Evolutionary conservation across 2,888 invertebrate genomes (phyloP), one percentile per base, ranked within the genome.

Genomic region (Pyrrhia umbra): DNA sequence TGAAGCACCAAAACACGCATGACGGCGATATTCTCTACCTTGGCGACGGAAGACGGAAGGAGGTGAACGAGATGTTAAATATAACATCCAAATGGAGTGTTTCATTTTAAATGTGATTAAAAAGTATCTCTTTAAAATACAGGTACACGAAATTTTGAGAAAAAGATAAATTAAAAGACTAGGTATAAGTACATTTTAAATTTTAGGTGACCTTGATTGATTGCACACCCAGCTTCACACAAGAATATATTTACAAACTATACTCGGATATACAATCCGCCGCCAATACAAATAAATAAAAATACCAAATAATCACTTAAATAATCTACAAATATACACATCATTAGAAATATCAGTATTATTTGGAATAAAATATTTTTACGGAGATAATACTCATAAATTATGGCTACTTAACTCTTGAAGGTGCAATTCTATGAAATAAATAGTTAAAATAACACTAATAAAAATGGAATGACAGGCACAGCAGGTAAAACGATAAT

Each of bases 401-500:
- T 79, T 75, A 85, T 84, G 80, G 82, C 75, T 80, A 77, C 57
- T 59, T 76, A 71, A 69, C 65, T 64, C 73, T 67, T 76, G 70
- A 75, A 79, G 54, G 73, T 79, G 75, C 71, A 75, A 73, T 75
- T 61, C 62, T 71, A 63, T 68, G 21, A 67, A 74, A 80, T 77
- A 74, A 81, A 78, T 71, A 72, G 27, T 73, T 80, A 67, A 63
- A 54, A 62, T 78, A 63, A 78, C 46, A 63, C 75, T 83, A 81
- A 71, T 67, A 73, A 83, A 85, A 87, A 90, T 90, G 92, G 92
- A 93, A 93, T 93, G 92, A 88, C 79, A 52, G 69, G 69, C 67
- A 67, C 69, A 79, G 75, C 64, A 79, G 75, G 66, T 75, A 86
- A 86, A 89, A 87, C 81, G 80, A 82, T 81, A 78, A 79, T 72